These are phyloP conservation scores for Nyctibius grandis DNA, from an alignment of 2,797 vertebrate genomes.

Conservation along the genomic window DNA sequence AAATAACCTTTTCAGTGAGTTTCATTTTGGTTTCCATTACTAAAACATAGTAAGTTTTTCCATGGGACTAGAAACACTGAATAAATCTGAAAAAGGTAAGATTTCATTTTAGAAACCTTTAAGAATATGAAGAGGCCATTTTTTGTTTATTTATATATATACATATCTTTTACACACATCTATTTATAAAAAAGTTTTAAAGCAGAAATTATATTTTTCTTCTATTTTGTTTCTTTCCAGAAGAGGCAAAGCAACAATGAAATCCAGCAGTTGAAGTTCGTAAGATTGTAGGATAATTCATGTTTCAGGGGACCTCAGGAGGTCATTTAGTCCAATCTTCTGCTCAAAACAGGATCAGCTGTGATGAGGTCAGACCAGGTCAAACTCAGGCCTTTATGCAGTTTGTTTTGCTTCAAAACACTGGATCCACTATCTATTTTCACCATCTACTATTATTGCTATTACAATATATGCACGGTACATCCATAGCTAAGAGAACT, in stretches of 20 bases:
- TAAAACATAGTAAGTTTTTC: neutral
- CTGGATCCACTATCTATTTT: neutral
- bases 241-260: neutral
- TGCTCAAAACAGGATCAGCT: neutral
- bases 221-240: neutral
- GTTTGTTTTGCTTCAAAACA: neutral
- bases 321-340: neutral
- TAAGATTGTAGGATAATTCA: neutral
- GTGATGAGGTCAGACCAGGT: neutral
- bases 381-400: neutral
- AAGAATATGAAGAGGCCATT: neutral
- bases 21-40: neutral
- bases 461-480: neutral
- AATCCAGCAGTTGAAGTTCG: neutral
- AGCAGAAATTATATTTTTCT: neutral
- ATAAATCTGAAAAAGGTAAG: neutral
- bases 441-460: neutral
- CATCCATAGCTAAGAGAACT: neutral
- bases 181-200: neutral
- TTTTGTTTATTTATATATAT: neutral
- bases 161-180: neutral
- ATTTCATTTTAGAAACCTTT: neutral
- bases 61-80: neutral
- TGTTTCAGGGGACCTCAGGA: neutral
- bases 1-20: neutral